Percentiles rank a stretch among this genome's conserved stretches.
These are phyloP conservation scores for Pachymerium ferrugineum DNA, from an alignment of 2,888 invertebrate genomes.

Conservation along the genomic window DNA sequence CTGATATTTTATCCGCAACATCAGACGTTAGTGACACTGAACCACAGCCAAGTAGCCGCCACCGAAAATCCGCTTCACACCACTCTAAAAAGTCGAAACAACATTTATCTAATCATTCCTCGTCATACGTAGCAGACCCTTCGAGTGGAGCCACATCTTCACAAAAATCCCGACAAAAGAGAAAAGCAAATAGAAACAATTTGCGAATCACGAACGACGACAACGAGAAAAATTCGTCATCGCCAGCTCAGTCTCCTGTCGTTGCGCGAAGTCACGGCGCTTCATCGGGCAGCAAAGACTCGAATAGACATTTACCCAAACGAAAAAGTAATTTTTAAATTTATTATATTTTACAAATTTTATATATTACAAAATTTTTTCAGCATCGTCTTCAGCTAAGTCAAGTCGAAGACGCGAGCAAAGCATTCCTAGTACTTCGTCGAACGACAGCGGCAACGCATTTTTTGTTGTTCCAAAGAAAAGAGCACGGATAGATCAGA, in stretches of 20 bases:
- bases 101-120: not conserved
- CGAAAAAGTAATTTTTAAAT: not conserved
- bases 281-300: not conserved
- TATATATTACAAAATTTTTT: not conserved
- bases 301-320: not conserved
- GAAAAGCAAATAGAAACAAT: not conserved
- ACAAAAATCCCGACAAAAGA: not conserved
- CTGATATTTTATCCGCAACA: not conserved
- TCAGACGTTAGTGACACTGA: not conserved
- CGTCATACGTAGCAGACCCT: too few species aligned
- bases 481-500: constrained; percentile 23
- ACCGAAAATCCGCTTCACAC: not conserved
- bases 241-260: not conserved
- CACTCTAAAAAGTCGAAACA: not conserved
- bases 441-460: not conserved
- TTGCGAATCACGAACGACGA: too few species aligned
- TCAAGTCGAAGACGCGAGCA: not conserved
- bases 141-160: too few species aligned
- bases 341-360: not conserved
- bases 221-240: too few species aligned
- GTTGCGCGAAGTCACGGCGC: not conserved
- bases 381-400: not conserved
- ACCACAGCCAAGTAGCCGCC: not conserved
- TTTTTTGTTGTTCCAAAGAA: constrained; percentile 30
- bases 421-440: not conserved